Evolutionary conservation across 2,113 vertebrate species (phyloP).

Genomic region (Capricornis sumatraensis): DNA sequence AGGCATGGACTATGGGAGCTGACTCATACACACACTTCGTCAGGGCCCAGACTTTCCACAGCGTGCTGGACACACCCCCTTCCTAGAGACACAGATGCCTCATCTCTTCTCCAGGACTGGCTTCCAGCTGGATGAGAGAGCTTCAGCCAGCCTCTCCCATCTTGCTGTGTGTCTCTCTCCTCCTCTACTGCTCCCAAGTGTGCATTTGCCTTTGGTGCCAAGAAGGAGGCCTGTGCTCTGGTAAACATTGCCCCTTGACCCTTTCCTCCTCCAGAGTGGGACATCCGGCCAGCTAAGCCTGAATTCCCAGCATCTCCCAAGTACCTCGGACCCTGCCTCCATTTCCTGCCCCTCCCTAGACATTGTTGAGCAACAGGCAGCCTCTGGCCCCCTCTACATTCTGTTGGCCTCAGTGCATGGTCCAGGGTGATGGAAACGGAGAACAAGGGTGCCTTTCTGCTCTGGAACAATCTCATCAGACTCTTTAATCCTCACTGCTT

Average conservation of each 20-base stretch:
- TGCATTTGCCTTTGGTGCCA: neutral
- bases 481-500: neutral
- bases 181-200: neutral
- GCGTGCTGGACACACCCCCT: neutral
- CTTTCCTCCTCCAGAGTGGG: slow-evolving; percentile 20
- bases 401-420: accelerated
- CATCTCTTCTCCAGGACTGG: neutral
- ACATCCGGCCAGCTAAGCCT: neutral
- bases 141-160: neutral
- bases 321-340: neutral
- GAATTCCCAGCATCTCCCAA: slow-evolving; percentile 45
- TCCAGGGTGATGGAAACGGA: neutral
- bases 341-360: slow-evolving; percentile 30
- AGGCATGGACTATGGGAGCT: neutral
- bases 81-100: neutral
- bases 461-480: neutral
- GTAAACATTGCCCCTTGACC: slow-evolving; percentile 37
- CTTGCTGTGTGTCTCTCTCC: neutral
- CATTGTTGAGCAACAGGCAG: neutral
- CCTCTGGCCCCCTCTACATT: neutral
- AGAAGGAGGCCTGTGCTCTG: slow-evolving; percentile 1
- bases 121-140: neutral
- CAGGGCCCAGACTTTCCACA: neutral
- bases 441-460: neutral
- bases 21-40: neutral